Percentiles rank a stretch among this genome's conserved stretches.
phyloP scores from a whole-genome alignment of 2,797 vertebrate genomes.

The Phrynocephalus forsythii region DNA sequence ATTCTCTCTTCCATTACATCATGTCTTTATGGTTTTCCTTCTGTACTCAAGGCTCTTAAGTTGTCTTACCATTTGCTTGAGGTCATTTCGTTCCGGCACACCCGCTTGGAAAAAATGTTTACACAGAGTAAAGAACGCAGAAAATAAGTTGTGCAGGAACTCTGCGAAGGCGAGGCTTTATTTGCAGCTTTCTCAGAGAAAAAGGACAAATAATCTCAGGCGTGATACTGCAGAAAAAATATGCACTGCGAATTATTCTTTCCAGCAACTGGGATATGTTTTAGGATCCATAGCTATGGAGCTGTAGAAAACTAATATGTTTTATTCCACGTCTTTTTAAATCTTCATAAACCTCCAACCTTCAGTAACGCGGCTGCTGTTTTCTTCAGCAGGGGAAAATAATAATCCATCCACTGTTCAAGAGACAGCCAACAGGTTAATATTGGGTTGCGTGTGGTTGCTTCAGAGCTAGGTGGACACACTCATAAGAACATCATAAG shows the following conservation, averaged over 20 bases:
- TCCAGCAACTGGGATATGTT: conserved; percentile 1
- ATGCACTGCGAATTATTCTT: conserved; percentile 28
- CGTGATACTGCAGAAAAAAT: conserved; percentile 13
- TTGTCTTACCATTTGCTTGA: background rate
- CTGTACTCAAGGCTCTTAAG: background rate
- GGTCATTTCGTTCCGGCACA: background rate
- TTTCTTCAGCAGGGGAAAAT: background rate
- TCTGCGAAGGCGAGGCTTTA: conserved; percentile 10
- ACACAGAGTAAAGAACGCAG: background rate
- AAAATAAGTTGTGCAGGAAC: background rate
- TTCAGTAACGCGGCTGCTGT: background rate
- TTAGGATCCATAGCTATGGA: background rate
- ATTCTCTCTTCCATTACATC: background rate
- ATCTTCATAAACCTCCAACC: background rate
- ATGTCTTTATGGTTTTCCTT: background rate
- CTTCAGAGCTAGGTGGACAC: no score
- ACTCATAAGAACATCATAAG: no score
- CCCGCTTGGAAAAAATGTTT: background rate
- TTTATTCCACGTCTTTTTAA: conserved; percentile 13
- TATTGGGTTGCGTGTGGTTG: no score
- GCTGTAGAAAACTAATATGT: background rate
- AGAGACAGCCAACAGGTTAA: background rate
- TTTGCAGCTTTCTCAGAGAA: conserved; percentile 10
- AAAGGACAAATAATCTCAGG: background rate
- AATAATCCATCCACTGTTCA: no score